Conservation (phyloP, 1,140 invertebrate genomes). For the Helicoverpa armigera region DNA sequence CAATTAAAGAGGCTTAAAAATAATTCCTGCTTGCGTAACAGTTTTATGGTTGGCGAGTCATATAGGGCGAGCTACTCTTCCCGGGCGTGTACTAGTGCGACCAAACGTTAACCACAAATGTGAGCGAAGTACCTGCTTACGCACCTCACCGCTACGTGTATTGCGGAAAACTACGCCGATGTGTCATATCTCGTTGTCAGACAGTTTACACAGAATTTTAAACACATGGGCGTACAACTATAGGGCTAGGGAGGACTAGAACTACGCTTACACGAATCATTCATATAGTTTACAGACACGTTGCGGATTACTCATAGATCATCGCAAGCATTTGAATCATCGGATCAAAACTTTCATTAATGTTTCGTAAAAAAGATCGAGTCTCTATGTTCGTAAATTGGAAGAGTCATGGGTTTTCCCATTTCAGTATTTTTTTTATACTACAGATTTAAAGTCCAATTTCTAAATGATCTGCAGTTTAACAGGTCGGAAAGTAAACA, state of each 20-base stretch:
- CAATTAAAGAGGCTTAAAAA: slow-evolving; percentile 20
- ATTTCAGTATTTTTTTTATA: not conserved
- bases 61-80: slow-evolving; percentile 58
- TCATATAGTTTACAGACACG: not conserved
- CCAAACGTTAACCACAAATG: slow-evolving; percentile 45
- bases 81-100: slow-evolving; percentile 22
- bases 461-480: slow-evolving; percentile 6
- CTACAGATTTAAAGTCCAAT: not conserved
- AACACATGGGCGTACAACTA: not conserved
- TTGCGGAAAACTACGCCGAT: slow-evolving; percentile 49
- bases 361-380: too few species aligned
- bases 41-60: slow-evolving; percentile 57
- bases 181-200: slow-evolving; percentile 38
- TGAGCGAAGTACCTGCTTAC: slow-evolving; percentile 43
- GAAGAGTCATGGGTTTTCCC: too few species aligned
- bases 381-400: too few species aligned
- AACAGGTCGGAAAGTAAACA: slow-evolving; percentile 40
- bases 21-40: slow-evolving; percentile 56
- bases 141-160: slow-evolving; percentile 26
- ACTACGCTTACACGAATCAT: not conserved
- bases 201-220: not conserved
- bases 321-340: not conserved
- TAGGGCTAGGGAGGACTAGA: not conserved
- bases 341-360: not conserved
- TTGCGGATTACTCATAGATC: not conserved